Evolutionary conservation across 1,140 invertebrate genomes (phyloP).

Genomic region (Metaphire vulgaris): DNA sequence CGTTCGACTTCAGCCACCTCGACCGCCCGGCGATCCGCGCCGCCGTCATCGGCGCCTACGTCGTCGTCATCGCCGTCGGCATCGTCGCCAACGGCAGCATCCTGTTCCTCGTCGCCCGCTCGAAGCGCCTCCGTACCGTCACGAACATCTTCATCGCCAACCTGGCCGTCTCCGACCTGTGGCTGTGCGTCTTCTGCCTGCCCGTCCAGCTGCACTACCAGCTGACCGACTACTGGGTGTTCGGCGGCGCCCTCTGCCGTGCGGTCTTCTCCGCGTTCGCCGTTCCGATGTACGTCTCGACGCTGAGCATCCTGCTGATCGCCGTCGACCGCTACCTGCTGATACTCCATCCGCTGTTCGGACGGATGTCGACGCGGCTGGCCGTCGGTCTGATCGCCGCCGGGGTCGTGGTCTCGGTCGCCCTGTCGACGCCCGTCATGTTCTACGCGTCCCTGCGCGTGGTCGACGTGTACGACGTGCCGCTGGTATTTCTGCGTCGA

Average conservation of each 20-base stretch:
- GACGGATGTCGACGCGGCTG: conserved; percentile 38
- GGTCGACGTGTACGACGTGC: conserved; percentile 32
- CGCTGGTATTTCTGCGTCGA: conserved; percentile 42
- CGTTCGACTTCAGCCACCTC: conserved; percentile 16
- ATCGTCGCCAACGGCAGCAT: conserved; percentile 77
- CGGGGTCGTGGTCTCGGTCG: conserved; percentile 35
- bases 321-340: conserved; percentile 64
- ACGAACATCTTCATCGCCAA: conserved; percentile 97
- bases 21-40: conserved; percentile 16
- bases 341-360: conserved; percentile 58
- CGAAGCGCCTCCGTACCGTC: conserved; percentile 88
- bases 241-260: conserved; percentile 53
- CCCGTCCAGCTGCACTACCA: conserved; percentile 68
- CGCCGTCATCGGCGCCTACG: conserved; percentile 44
- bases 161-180: conserved; percentile 86
- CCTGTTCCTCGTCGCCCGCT: conserved; percentile 72
- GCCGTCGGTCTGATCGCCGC: conserved; percentile 33
- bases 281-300: conserved; percentile 64
- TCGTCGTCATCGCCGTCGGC: conserved; percentile 46
- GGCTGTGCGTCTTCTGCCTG: conserved; percentile 83
- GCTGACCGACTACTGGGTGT: conserved; percentile 77
- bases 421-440: conserved; percentile 43
- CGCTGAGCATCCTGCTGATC: conserved; percentile 65
- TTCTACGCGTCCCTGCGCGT: conserved; percentile 37
- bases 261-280: conserved; percentile 46